These are phyloP conservation scores for Phalacrocorax pelagicus DNA, from an alignment of 2,113 vertebrate genomes.

Conservation along the genomic window DNA sequence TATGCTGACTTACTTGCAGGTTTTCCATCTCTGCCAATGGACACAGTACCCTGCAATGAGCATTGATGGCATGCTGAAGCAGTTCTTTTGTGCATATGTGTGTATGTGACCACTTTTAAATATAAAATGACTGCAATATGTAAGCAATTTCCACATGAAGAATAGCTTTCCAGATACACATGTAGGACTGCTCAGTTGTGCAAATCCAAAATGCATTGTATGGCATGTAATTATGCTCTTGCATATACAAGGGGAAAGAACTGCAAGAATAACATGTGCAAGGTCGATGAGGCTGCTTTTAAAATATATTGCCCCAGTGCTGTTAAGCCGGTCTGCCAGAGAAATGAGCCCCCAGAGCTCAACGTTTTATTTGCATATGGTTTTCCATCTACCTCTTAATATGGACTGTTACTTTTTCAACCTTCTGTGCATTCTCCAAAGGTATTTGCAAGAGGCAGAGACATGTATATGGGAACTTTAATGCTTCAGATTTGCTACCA, in stretches of 20 bases:
- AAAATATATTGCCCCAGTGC: not conserved
- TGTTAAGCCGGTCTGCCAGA: not conserved
- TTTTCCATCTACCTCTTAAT: not conserved
- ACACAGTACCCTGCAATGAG: slow-evolving; percentile 46
- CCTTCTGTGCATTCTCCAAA: not conserved
- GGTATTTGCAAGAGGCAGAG: not conserved
- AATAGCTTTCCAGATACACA: not conserved
- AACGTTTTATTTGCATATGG: not conserved
- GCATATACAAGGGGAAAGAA: not conserved
- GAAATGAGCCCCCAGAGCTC: not conserved
- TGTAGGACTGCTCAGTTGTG: not conserved
- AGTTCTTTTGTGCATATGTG: slow-evolving; percentile 13
- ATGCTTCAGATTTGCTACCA: not conserved
- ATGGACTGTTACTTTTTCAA: not conserved
- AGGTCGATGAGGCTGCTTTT: not conserved
- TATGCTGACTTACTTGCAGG: not conserved
- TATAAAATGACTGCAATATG: not conserved
- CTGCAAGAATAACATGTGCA: not conserved
- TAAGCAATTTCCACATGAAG: slow-evolving; percentile 7
- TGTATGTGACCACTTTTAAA: slow-evolving; percentile 18
- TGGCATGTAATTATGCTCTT: not conserved
- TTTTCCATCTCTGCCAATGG: slow-evolving; percentile 26
- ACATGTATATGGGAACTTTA: not conserved
- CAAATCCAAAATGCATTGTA: not conserved
- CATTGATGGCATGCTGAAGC: not conserved